Percentiles rank a stretch among this genome's conserved stretches.
Evolutionary conservation across 2,888 invertebrate genomes (phyloP).

Genomic region (Dryobota labecula): DNA sequence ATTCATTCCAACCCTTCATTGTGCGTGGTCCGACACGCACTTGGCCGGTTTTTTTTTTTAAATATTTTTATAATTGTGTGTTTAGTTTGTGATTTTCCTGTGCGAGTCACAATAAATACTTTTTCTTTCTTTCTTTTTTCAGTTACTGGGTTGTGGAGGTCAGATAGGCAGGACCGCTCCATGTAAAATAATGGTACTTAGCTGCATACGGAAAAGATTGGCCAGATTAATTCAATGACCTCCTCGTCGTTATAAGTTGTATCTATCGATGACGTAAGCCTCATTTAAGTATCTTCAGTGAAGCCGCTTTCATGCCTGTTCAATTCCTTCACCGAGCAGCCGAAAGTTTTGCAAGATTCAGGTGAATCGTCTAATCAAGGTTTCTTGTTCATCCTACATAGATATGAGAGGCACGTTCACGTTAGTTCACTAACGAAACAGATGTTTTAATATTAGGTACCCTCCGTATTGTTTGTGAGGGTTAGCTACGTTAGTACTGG

Average conservation of each 20-base stretch:
- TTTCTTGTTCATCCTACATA: constrained; percentile 19
- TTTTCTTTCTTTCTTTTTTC: too few species aligned
- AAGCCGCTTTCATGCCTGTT: background rate
- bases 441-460: background rate
- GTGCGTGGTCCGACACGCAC: too few species aligned
- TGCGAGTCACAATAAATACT: too few species aligned
- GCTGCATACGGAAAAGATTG: too few species aligned
- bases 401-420: constrained; percentile 19
- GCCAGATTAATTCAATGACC: too few species aligned
- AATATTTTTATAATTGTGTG: too few species aligned
- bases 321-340: constrained; percentile 4
- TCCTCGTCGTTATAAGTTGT: background rate
- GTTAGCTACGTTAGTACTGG: background rate
- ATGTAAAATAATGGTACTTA: too few species aligned
- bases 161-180: too few species aligned
- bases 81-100: too few species aligned
- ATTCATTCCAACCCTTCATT: too few species aligned
- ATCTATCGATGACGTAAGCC: background rate
- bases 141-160: too few species aligned
- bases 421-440: background rate
- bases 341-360: constrained; percentile 20
- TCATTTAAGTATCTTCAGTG: background rate
- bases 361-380: constrained; percentile 27
- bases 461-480: background rate
- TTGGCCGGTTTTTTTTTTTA: too few species aligned